Evolutionary conservation across 2,888 invertebrate species (phyloP), one percentile per base, ranked within the genome.

Genomic region (Ramazzottius varieornatus): DNA sequence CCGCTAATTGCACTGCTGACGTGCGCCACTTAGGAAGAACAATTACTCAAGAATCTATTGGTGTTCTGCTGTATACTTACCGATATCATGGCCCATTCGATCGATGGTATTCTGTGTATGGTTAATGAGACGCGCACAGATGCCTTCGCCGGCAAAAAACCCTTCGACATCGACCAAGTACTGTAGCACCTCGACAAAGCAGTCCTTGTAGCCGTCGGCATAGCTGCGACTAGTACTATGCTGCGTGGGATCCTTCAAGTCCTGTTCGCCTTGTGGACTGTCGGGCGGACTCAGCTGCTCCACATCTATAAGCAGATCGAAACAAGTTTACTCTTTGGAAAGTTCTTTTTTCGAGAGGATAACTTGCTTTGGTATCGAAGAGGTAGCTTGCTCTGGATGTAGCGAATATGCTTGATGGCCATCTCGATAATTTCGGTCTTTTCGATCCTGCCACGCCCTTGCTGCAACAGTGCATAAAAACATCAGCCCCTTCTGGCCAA

Each of bases 361-460:
- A n/a, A 32, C 66, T 65, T 32, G 29, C 34, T 65, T 66, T 29
- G 33, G 16, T 24, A 32, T 1, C 46, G 66, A 29, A 54, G 34
- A 20, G 33, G 29, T 20, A 33, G 33, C 33, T 67, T 67, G 2
- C 71, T 71, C 70, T 91, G 89, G 68, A 94, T 79, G 76, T 86
- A 86, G 74, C 89, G 88, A 78, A 94, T 84, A 73, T 93, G 91
- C 66, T 88, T 83, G 69, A 92, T 93, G 54, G 93, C 92, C 91
- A 93, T 91, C 78, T 94, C 93, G 67, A 94, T 92, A 68, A 94
- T 93, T 79, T 94, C 93, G 0, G 93, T 93, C 78, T 94, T 94
- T 76, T 94, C 94, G 64, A 94, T 88, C 54, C 94, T 81, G 24
- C 93, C 93, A 66, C 93, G 83, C 4, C 92, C 92, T 77, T 78